Evolutionary conservation across 2,113 vertebrate genomes (phyloP).

Genomic region (Microtus ochrogaster): DNA sequence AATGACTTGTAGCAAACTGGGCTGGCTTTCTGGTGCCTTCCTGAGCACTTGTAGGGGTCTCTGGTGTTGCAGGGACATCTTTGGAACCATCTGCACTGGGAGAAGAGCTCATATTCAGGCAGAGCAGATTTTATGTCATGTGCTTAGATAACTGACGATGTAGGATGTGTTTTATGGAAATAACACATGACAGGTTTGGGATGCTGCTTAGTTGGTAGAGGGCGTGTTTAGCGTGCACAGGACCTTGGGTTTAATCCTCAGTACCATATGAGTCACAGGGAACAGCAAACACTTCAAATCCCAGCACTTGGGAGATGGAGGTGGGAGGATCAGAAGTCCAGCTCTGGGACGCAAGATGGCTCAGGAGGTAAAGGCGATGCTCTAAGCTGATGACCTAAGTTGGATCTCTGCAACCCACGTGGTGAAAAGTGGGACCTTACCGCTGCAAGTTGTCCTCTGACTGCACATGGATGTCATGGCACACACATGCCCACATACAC

Average conservation of each 20-base stretch:
- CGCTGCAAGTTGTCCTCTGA: neutral
- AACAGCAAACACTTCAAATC: neutral
- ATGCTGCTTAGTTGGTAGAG: neutral
- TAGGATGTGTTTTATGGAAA: neutral
- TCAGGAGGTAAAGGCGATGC: neutral
- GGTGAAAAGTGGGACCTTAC: neutral
- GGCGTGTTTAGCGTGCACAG: too few species aligned
- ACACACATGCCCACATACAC: neutral
- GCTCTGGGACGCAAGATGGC: neutral
- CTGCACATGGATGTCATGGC: neutral
- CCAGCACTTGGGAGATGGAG: neutral
- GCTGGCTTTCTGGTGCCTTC: neutral
- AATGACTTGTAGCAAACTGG: neutral
- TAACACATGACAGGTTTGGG: neutral
- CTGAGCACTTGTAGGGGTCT: neutral
- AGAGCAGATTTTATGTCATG: neutral
- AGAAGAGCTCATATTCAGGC: neutral
- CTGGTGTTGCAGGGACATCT: neutral
- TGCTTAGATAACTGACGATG: neutral
- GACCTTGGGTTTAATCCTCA: neutral
- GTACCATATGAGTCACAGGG: neutral
- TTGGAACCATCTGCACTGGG: neutral
- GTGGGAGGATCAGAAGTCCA: neutral
- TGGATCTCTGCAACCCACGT: neutral
- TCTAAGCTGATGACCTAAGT: neutral